Conservation (phyloP, 2,797 vertebrate genomes). For the Diplodus puntazzo region DNA sequence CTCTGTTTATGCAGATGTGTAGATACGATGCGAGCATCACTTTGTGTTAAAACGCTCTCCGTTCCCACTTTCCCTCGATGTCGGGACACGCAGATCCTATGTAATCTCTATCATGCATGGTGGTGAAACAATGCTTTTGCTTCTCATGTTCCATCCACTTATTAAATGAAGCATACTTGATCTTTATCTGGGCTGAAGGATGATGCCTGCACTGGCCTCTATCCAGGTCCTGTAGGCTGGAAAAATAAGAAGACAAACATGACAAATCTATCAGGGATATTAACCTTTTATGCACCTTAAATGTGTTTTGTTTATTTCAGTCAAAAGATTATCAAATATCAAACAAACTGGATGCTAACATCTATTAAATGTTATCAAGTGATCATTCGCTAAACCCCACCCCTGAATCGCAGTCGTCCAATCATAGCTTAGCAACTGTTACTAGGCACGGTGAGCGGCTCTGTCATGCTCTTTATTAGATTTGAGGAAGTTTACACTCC, state of each 20-base stretch:
- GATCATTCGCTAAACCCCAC: not conserved
- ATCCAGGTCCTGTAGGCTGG: conserved; percentile 60
- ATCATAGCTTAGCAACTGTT: not conserved
- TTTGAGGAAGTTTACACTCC: conserved; percentile 7
- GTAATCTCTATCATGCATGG: conserved; percentile 48
- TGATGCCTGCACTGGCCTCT: conserved; percentile 70
- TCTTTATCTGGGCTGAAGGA: conserved; percentile 77
- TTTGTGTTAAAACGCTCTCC: conserved; percentile 26
- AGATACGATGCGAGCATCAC: conserved; percentile 10
- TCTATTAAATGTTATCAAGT: not conserved
- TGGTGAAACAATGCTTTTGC: conserved; percentile 69
- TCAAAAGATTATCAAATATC: not conserved
- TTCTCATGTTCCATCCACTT: conserved; percentile 66
- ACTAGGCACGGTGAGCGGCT: not conserved
- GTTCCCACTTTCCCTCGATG: conserved; percentile 33
- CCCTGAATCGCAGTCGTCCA: not conserved
- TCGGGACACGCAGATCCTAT: conserved; percentile 50
- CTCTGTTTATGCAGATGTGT: conserved; percentile 42
- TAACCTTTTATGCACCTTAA: not conserved
- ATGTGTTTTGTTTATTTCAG: not conserved
- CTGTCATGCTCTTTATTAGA: not conserved
- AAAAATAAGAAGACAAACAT: conserved; percentile 51
- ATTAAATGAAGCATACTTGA: conserved; percentile 80
- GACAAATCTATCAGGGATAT: conserved; percentile 37
- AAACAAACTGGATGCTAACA: not conserved